Percentiles rank a stretch among this genome's conserved stretches.
Evolutionary conservation across 2,797 vertebrate species (phyloP).

Genomic region (Microcaecilia unicolor): DNA sequence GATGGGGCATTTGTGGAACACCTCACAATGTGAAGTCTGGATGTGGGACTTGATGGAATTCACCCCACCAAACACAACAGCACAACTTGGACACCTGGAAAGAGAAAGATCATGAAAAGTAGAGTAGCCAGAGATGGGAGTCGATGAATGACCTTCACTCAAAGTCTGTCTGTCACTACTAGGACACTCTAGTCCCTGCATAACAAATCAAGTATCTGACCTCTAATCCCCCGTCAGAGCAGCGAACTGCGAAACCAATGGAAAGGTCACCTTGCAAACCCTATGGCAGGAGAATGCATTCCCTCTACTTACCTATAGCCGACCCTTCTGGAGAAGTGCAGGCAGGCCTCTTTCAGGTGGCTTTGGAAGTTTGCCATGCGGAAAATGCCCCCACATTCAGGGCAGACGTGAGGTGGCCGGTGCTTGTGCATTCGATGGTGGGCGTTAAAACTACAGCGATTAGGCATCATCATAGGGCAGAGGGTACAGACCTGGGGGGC

Average conservation of each 20-base stretch:
- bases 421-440: conserved; percentile 84
- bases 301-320: conserved; percentile 77
- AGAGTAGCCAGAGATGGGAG: not conserved
- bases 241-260: no score
- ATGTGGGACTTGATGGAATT: conserved; percentile 95
- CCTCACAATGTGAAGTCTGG: conserved; percentile 88
- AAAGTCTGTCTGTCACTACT: no score
- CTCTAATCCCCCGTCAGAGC: no score
- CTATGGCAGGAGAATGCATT: no score
- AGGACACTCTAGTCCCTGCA: no score
- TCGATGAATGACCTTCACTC: no score
- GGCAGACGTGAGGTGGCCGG: conserved; percentile 75
- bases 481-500: conserved; percentile 66
- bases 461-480: conserved; percentile 88
- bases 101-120: not conserved
- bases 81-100: conserved; percentile 83
- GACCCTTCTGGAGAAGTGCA: conserved; percentile 84
- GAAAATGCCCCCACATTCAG: conserved; percentile 77
- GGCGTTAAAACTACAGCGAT: conserved; percentile 75
- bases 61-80: conserved; percentile 86
- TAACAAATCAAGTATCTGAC: no score
- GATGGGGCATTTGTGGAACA: conserved; percentile 93
- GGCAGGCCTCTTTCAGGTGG: conserved; percentile 76
- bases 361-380: conserved; percentile 64
- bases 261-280: no score